Evolutionary conservation across 2,113 vertebrate species (phyloP), one percentile per base, ranked within the genome.

Genomic region (Oplegnathus fasciatus): DNA sequence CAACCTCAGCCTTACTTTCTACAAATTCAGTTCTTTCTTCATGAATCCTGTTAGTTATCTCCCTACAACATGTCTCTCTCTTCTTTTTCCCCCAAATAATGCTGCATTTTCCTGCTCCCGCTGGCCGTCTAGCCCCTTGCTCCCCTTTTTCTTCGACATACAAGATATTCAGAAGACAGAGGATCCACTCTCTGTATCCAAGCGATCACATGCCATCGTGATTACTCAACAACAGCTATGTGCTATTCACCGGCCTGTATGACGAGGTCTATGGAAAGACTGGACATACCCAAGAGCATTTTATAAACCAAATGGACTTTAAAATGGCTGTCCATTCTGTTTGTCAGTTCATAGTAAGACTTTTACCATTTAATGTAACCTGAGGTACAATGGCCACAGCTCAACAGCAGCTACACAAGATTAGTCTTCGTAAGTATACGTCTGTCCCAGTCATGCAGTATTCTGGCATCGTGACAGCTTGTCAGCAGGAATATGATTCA

Each of bases 401-500:
- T 37, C 1, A 10, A n/a, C 67, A 44, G 34, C 28, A 66, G 9
- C 24, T 24, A 40, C 44, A 77, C 13, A 30, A 20, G 18, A 42
- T 37, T 32, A 20, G 20, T 20, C 42, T 60, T 66, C 34, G 24
- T 20, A 44, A 15, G 17, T 7, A 18, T 48, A 61, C 32, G 32
- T 72, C 32, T 79, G 42, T 30, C 48, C 14, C 67, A 68, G 67
- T 84, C 74, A 64, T 32, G 48, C 46, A 40, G 40, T 2, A 61
- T 34, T 37, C 34, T 70, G 74, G 67, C 81, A 75, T 64, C 13
- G 2, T 65, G 65, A 86, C 67, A 77, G 78, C 64, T 80, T 54
- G 88, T 87, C 89, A 90, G 88, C 91, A 87, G 76, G 75, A 87
- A 72, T 92, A 81, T 89, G 78, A 94, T 92, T 93, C 69, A 88